These are phyloP conservation scores for Drosophila acutilabella DNA, from an alignment of 2,888 invertebrate species.

Conservation along the genomic window DNA sequence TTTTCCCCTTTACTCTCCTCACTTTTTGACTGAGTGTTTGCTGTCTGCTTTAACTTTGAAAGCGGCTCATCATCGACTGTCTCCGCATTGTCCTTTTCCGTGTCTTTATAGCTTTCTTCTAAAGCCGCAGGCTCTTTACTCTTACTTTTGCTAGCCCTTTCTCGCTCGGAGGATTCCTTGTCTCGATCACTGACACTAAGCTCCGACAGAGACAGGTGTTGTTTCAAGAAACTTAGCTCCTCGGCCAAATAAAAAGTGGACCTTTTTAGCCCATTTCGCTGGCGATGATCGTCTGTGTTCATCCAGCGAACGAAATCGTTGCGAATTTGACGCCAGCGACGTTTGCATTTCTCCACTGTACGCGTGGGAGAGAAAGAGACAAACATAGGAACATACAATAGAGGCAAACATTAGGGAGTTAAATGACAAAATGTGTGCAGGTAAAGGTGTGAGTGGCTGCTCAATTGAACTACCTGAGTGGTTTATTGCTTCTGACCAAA, in stretches of 20 bases:
- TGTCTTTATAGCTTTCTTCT: slow-evolving; percentile 25
- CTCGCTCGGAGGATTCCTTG: slow-evolving; percentile 11
- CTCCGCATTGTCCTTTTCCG: background rate
- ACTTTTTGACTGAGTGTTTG: background rate
- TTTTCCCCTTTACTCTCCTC: background rate
- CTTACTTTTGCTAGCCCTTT: slow-evolving; percentile 34
- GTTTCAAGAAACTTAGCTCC: slow-evolving; percentile 68
- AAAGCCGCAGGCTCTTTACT: slow-evolving; percentile 11
- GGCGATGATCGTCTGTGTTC: slow-evolving; percentile 44
- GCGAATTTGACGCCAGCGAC: slow-evolving; percentile 79
- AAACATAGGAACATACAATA: slow-evolving; percentile 16
- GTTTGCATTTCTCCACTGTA: slow-evolving; percentile 76
- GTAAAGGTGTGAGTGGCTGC: background rate
- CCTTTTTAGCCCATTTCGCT: slow-evolving; percentile 50
- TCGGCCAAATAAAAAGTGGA: slow-evolving; percentile 63
- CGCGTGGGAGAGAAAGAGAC: slow-evolving; percentile 18
- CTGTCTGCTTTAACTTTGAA: slow-evolving; percentile 12
- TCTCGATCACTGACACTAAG: slow-evolving; percentile 31
- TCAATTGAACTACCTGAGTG: slow-evolving; percentile 10
- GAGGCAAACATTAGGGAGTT: background rate
- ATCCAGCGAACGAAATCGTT: slow-evolving; percentile 68
- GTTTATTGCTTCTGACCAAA: background rate
- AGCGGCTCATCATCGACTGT: slow-evolving; percentile 24
- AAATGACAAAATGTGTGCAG: background rate
- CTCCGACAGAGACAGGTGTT: slow-evolving; percentile 50